These are phyloP conservation scores for Boulengeromyrus knoepffleri DNA, from an alignment of 2,113 vertebrate genomes.

Conservation along the genomic window DNA sequence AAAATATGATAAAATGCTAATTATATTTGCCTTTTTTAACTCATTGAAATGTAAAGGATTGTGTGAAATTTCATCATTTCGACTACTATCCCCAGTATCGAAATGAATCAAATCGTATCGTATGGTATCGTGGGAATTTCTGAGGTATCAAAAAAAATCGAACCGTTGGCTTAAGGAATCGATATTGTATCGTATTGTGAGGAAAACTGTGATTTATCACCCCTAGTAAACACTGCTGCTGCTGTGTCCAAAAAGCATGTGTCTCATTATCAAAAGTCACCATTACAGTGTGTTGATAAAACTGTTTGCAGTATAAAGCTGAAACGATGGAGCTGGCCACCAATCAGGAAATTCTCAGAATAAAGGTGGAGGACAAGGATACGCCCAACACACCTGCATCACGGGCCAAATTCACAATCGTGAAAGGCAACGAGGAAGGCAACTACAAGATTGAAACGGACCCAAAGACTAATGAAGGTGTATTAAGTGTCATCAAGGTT, in stretches of 20 bases:
- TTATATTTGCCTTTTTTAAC: too few relatives aligned
- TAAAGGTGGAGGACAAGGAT: slow-evolving; percentile 63
- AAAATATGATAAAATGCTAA: too few relatives aligned
- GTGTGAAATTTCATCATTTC: too few relatives aligned
- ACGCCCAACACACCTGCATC: slow-evolving; percentile 54
- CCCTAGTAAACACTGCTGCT: not conserved
- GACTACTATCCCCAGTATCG: too few relatives aligned
- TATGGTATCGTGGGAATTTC: too few relatives aligned
- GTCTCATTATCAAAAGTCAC: not conserved
- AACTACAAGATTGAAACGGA: slow-evolving; percentile 63
- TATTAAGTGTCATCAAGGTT: slow-evolving; percentile 70
- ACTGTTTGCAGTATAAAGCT: slow-evolving; percentile 39
- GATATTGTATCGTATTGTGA: too few relatives aligned
- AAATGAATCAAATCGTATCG: too few relatives aligned
- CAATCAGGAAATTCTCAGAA: slow-evolving; percentile 35
- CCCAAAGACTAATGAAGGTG: slow-evolving; percentile 64
- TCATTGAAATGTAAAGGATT: too few relatives aligned
- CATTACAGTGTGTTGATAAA: not conserved
- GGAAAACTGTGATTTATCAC: too few relatives aligned
- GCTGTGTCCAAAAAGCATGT: not conserved
- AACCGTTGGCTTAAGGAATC: too few relatives aligned
- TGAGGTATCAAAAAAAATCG: too few relatives aligned
- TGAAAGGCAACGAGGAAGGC: slow-evolving; percentile 53
- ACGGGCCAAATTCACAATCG: slow-evolving; percentile 55
- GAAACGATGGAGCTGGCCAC: slow-evolving; percentile 36